Evolutionary conservation across 2,888 invertebrate genomes (phyloP), one percentile per base, ranked within the genome.

Genomic region (Lydus trimaculatus): DNA sequence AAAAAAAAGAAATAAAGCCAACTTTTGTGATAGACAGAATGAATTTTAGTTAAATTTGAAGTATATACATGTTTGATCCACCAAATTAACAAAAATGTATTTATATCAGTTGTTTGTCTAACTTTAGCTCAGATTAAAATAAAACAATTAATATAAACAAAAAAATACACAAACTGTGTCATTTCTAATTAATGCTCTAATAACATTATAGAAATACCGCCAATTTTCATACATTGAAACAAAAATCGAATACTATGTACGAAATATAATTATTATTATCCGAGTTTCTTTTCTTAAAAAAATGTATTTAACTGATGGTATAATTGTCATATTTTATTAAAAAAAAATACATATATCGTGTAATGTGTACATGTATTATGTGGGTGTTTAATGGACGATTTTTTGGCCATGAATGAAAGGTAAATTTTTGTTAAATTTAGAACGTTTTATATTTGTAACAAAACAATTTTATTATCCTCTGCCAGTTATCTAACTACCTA

Each of bases 391-490:
- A 73, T 73, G 69, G 67, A 66, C 71, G 70, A 70, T 67, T 72
- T 67, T 65, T 70, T 73, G 73, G 69, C 73, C 72, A 65, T 73
- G 73, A 73, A 73, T 70, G 71, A 73, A 68, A 71, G 66, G 67
- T 73, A 72, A 66, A 72, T 68, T 71, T 43, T 69, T 33, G 67
- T 72, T 70, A 72, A 69, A 72, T 64, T 72, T 72, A 72, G 72
- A 73, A 66, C 63, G 65, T 64, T 72, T 72, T 69, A 72, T 66
- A 69, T 69, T 72, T 69, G 66, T 69, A 66, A 61, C 71, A 71
- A 71, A 71, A 71, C 71, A 71, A 68, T 71, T 71, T 71, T 71
- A 71, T 71, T 71, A 71, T 68, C 65, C 70, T 70, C 70, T 70
- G 70, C 67, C 67, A 71, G 71, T 71, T 71, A 71, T 71, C 71